phyloP scores from a whole-genome alignment of 1,140 invertebrate genomes.

The Choristoneura fumiferana region DNA sequence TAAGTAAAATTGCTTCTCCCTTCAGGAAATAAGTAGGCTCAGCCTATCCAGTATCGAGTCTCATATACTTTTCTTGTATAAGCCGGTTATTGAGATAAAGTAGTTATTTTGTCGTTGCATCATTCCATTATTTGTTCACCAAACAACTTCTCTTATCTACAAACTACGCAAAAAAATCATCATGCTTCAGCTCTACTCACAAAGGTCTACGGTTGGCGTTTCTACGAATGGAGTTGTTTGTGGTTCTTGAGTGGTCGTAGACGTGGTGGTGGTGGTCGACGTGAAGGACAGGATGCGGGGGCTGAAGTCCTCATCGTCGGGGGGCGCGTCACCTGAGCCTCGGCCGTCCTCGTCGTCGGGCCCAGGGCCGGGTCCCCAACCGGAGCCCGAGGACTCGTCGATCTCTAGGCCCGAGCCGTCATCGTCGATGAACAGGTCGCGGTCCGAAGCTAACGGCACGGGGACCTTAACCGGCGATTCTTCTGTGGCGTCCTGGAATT shows the following conservation, averaged over 20 bases:
- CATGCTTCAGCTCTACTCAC: conserved; percentile 14
- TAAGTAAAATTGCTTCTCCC: too few species aligned
- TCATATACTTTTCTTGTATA: too few species aligned
- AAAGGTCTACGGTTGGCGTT: conserved; percentile 1
- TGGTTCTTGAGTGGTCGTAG: background rate
- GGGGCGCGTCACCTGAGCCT: conserved; percentile 64
- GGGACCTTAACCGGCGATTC: conserved; percentile 48
- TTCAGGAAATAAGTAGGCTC: too few species aligned
- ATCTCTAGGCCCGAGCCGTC: conserved; percentile 73
- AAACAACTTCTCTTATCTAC: too few species aligned
- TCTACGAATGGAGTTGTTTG: conserved; percentile 4
- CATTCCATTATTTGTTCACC: too few species aligned
- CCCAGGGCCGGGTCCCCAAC: conserved; percentile 72
- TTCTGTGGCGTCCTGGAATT: conserved; percentile 60
- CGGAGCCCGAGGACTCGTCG: conserved; percentile 77
- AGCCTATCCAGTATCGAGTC: too few species aligned
- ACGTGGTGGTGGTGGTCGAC: conserved; percentile 23
- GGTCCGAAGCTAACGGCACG: conserved; percentile 42
- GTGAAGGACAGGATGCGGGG: conserved; percentile 26
- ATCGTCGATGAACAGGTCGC: conserved; percentile 73
- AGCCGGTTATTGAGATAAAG: too few species aligned
- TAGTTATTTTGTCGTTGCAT: too few species aligned
- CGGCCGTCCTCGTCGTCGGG: conserved; percentile 75
- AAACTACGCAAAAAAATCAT: conserved; percentile 12
- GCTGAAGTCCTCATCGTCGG: conserved; percentile 65